Base-by-base conservation (phyloP, 2,888 invertebrate species). In the Drosophila bunnanda region DNA sequence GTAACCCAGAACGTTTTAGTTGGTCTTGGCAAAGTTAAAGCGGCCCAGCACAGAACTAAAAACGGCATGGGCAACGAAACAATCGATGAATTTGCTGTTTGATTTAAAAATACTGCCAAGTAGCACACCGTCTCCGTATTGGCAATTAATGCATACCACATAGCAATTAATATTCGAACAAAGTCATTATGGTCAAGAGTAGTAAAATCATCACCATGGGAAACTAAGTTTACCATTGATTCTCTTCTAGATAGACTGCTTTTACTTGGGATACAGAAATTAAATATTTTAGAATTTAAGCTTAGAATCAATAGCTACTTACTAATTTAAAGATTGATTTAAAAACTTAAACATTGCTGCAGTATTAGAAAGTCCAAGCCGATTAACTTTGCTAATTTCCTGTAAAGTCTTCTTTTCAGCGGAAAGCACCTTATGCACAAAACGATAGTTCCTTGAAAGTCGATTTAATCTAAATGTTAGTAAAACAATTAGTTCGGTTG, bases 1-100 rank as follows among this genome's bases (percentile, higher is more conserved):
- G 98, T 97, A 70, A 99, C 96, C 99, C 99, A 99, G 92, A 99
- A 99, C 0, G 96, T 97, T 93, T 99, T 99, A 2, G 98, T 96
- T 0, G 99, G 99, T 55, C 99, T 93, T 0, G 99, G 99, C 82
- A 98, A 96, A 2, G 97, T 97, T 13, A 99, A 93, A 4, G 98
- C 97, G 13, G 99, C 99, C 99, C 99, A 99, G 60, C 98, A 94
- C 91, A 99, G 98, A 13, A 98, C 97, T 96, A 98, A 96, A 56
- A 99, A 93, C 0, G 99, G 98, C 77, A 99, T 93, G 0, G 98
- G 98, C 52, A 99, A 94, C 0, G 98, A 98, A 36, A 99, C 93
- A 59, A 99, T 94, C 20, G 98, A 98, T 0, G 98, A 98, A 9
- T 97, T 97, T 92, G 96, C 95, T 85, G 94, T 94, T 93, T 98